Conservation (phyloP, 2,113 vertebrate genomes). For the Paedocypris sp. region DNA sequence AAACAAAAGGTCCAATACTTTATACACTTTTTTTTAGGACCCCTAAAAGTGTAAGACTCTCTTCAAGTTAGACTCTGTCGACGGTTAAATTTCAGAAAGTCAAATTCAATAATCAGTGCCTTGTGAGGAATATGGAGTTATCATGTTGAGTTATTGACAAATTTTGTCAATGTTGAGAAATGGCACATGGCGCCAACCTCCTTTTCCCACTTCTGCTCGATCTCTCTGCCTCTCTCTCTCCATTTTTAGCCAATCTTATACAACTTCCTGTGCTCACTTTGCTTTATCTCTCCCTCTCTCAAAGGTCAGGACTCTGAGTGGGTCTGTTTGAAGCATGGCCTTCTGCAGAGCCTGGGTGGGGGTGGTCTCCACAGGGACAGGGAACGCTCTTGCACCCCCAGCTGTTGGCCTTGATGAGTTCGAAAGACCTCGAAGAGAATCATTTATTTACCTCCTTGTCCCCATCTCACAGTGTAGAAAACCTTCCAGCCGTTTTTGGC, state of each 20-base stretch:
- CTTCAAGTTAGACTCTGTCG: background rate
- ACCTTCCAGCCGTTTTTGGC: no score
- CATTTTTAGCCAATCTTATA: background rate
- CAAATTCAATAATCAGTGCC: conserved; percentile 9
- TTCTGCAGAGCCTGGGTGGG: conserved; percentile 23
- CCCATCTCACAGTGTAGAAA: background rate
- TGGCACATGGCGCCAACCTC: conserved; percentile 9
- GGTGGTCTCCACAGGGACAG: conserved; percentile 16
- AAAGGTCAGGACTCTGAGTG: conserved; percentile 32
- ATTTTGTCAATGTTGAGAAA: conserved; percentile 26
- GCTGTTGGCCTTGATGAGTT: conserved; percentile 12
- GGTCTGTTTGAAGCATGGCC: conserved; percentile 39
- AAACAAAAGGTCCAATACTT: no score
- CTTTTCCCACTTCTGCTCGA: background rate
- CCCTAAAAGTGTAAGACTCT: no score
- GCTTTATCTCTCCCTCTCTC: conserved; percentile 15
- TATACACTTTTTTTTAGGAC: no score
- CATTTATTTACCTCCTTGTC: conserved; percentile 22
- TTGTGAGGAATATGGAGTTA: conserved; percentile 12
- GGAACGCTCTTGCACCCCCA: conserved; percentile 12
- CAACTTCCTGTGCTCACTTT: background rate
- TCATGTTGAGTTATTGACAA: conserved; percentile 31
- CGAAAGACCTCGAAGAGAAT: background rate
- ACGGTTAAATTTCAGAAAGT: no score
- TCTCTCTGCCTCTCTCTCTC: background rate